These are phyloP conservation scores for Andrena bicolor DNA, from an alignment of 2,888 invertebrate species.

Conservation along the genomic window DNA sequence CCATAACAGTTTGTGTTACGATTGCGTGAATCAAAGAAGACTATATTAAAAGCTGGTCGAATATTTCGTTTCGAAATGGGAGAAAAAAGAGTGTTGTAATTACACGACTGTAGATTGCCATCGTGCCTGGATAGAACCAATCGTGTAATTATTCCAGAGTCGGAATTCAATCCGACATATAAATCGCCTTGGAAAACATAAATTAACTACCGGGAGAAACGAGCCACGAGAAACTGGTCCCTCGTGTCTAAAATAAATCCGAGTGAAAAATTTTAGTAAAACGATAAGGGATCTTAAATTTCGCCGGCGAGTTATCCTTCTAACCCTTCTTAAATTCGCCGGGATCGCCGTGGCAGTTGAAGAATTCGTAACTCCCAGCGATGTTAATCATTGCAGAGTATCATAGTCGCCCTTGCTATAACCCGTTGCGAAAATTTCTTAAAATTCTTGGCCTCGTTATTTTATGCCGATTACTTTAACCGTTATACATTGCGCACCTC, in stretches of 20 bases:
- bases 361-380: neutral
- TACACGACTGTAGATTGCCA: constrained; percentile 36
- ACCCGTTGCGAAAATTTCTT: constrained; percentile 2
- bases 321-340: neutral
- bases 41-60: constrained; percentile 7
- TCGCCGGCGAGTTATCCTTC: constrained; percentile 28
- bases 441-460: constrained; percentile 15
- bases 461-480: constrained; percentile 17
- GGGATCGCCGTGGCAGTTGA: neutral
- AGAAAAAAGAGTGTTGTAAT: constrained; percentile 35
- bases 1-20: constrained; percentile 22
- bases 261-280: constrained; percentile 44
- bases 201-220: constrained; percentile 51
- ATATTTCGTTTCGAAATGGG: constrained; percentile 15
- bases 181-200: constrained; percentile 53
- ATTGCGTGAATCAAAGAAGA: constrained; percentile 2
- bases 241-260: constrained; percentile 37
- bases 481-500: constrained; percentile 30
- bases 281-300: constrained; percentile 48
- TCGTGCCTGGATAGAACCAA: constrained; percentile 35
- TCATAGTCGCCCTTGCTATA: neutral
- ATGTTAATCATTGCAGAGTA: neutral
- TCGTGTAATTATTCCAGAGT: constrained; percentile 53
- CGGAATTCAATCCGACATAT: constrained; percentile 57
- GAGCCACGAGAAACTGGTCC: constrained; percentile 42